Base-by-base conservation (phyloP, 2,888 invertebrate species). In the Drosophila multiciliata region DNA sequence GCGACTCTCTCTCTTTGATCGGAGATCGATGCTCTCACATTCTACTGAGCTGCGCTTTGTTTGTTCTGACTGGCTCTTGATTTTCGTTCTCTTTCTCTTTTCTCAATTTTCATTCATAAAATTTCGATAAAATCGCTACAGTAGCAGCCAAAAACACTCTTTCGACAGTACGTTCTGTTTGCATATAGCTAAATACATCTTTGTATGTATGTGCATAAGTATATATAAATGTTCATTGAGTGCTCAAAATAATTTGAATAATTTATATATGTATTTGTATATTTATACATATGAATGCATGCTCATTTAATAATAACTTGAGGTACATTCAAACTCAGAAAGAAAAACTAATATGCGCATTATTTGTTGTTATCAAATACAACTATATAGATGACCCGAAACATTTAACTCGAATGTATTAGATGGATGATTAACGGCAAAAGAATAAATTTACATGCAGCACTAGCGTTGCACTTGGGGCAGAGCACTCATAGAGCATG, bases 21-120 rank as follows among this genome's bases (percentile, higher is more conserved):
- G 5, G n/a, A 2, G 33, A 67, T 67, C 55, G 50, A 9, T 55
- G 33, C 67, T 50, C 67, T 68, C 55, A 23, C 36, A 36, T 50
- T 9, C 55, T 57, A 36, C 33, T 32, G 32, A 53, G 53, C 54
- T 49, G 36, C 59, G 15, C 58, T 66, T 66, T 23, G 50, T 42
- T 33, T 42, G 49, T 23, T 42, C 36, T 26, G 32, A 17, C 54
- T 38, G 53, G 11, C 35, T 57, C 53, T 64, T 73, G 20, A 40
- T 59, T 59, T 73, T 59, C 23, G 8, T 15, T 23, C 45, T 15
- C 45, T 20, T 15, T 45, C 23, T 23, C 20, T 45, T 45, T 45
- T 23, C 45, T 15, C 42, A 15, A 23, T 50, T 65, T 73, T 65
- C 72, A 73, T 73, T 73, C 72, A 73, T 73, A 73, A 69, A 59